phyloP scores from a whole-genome alignment of 2,797 vertebrate genomes.

The Alca torda region DNA sequence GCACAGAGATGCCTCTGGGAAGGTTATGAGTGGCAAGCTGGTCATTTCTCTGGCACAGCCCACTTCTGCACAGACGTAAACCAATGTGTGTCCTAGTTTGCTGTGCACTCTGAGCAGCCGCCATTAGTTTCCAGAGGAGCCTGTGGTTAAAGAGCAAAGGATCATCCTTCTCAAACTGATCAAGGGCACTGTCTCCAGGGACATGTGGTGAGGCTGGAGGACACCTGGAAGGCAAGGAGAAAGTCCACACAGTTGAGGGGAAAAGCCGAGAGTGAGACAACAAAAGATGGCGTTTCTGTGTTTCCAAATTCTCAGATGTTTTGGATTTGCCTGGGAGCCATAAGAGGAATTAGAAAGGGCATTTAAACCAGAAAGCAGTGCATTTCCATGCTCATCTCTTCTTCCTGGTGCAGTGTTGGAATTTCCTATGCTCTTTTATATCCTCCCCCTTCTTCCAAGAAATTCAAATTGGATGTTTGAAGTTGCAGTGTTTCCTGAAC shows the following conservation, averaged over 20 bases:
- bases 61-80: conserved; percentile 38
- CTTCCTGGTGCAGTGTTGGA: conserved; percentile 52
- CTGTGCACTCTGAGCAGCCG: background rate
- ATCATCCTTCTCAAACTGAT: conserved; percentile 13
- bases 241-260: background rate
- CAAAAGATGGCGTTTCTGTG: background rate
- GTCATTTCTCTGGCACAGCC: conserved; percentile 56
- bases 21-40: conserved; percentile 56
- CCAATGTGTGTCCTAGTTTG: conserved; percentile 59
- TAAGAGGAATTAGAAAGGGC: conserved; percentile 29
- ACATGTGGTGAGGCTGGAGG: conserved; percentile 1
- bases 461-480: conserved; percentile 48
- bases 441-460: conserved; percentile 33
- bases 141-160: conserved; percentile 21
- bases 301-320: conserved; percentile 39
- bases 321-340: conserved; percentile 54
- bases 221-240: conserved; percentile 47
- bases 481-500: conserved; percentile 64
- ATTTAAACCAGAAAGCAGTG: conserved; percentile 61
- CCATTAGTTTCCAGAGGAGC: conserved; percentile 17
- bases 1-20: conserved; percentile 65
- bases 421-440: conserved; percentile 29
- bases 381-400: conserved; percentile 50
- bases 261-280: background rate
- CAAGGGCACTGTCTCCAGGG: background rate